These are phyloP conservation scores for Taenaris catops DNA, from an alignment of 2,888 invertebrate species.

Conservation along the genomic window DNA sequence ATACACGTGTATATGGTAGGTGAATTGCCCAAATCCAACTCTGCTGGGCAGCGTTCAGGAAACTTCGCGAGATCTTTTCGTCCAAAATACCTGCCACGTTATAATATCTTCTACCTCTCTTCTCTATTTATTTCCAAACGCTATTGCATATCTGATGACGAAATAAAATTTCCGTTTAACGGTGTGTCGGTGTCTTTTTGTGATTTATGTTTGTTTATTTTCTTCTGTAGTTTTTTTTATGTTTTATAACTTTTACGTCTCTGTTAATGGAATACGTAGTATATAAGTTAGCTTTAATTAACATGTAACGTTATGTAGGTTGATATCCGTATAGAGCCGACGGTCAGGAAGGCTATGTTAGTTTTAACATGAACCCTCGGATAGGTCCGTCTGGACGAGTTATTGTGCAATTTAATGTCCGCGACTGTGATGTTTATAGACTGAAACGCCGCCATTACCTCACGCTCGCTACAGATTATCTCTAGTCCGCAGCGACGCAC, in stretches of 20 bases:
- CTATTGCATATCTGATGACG: conserved; percentile 46
- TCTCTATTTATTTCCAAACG: conserved; percentile 73
- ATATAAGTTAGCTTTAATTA: conserved; percentile 73
- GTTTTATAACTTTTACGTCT: conserved; percentile 72
- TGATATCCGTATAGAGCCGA: conserved; percentile 53
- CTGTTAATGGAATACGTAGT: conserved; percentile 70
- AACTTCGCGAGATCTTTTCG: too few species aligned
- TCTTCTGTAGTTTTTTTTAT: conserved; percentile 61
- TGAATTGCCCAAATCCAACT: too few species aligned
- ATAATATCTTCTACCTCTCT: conserved; percentile 62
- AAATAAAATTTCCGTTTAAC: conserved; percentile 74
- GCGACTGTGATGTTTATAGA: conserved; percentile 86
- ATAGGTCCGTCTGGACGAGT: conserved; percentile 59
- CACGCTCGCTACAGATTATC: conserved; percentile 70
- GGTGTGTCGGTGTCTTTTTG: conserved; percentile 53
- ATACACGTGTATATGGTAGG: too few species aligned
- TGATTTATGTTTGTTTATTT: conserved; percentile 74
- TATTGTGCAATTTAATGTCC: conserved; percentile 78
- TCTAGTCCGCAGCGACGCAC: conserved; percentile 71
- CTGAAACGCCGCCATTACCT: conserved; percentile 81
- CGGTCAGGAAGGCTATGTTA: conserved; percentile 39
- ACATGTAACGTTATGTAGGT: conserved; percentile 52
- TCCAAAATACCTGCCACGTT: conserved; percentile 68
- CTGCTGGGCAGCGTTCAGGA: too few species aligned
- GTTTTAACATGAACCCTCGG: too few species aligned